These are phyloP conservation scores for Drosophila quadrilineata DNA, from an alignment of 1,140 invertebrate species.

Conservation along the genomic window DNA sequence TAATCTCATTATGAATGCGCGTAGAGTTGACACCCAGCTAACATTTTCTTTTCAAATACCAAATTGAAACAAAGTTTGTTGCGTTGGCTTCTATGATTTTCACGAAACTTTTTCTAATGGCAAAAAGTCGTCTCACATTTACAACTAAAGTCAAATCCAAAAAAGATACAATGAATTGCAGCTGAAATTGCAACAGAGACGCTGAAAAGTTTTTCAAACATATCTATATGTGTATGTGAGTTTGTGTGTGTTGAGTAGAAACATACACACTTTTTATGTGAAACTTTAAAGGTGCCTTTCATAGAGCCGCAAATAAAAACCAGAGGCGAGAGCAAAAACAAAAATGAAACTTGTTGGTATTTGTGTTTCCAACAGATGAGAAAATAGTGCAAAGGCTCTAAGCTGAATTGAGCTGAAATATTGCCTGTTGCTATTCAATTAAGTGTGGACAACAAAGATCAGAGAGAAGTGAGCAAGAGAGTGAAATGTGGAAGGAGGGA, in stretches of 20 bases:
- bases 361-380: background rate
- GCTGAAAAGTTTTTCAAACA: constrained; percentile 52
- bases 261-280: constrained; percentile 22
- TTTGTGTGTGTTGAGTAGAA: no score
- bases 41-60: background rate
- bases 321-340: background rate
- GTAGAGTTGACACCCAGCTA: constrained; percentile 11
- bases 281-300: constrained; percentile 61
- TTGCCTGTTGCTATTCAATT: constrained; percentile 37
- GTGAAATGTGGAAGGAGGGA: no score
- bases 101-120: constrained; percentile 50
- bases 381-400: constrained; percentile 7
- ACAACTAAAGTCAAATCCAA: constrained; percentile 38
- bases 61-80: no score
- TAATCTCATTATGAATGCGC: constrained; percentile 55
- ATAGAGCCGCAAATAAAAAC: constrained; percentile 11
- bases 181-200: constrained; percentile 50
- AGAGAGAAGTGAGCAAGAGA: no score
- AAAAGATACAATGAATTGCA: constrained; percentile 27
- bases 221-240: no score
- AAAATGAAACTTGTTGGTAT: no score
- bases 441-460: constrained; percentile 32
- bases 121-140: constrained; percentile 48
- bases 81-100: no score
- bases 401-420: background rate